phyloP scores from a whole-genome alignment of 2,888 invertebrate genomes.

The Archips crataeganus region DNA sequence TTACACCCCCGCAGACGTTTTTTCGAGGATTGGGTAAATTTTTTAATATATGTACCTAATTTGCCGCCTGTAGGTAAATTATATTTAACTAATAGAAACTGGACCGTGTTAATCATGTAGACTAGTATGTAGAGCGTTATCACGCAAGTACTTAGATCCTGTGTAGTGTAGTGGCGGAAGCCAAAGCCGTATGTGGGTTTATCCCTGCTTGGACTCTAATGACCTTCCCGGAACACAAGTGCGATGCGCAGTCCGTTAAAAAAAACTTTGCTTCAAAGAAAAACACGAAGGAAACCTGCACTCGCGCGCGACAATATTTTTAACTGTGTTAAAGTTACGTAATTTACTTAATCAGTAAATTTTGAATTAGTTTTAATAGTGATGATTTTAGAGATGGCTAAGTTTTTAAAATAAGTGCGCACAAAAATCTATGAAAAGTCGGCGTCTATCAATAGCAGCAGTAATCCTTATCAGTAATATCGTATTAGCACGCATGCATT shows the following conservation, averaged over 20 bases:
- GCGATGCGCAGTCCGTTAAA: neutral
- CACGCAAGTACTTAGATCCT: neutral
- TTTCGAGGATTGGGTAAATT: no score
- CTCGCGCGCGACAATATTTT: neutral
- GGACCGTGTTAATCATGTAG: neutral
- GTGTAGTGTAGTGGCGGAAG: neutral
- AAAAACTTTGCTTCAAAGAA: neutral
- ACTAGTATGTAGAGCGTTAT: neutral
- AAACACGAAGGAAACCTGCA: neutral
- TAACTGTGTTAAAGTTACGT: neutral
- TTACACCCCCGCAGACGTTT: no score
- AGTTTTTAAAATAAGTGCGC: neutral
- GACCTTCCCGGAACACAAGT: neutral
- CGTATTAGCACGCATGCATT: conserved; percentile 6
- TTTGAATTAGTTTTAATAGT: no score
- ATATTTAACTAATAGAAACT: no score
- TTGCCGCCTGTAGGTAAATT: no score
- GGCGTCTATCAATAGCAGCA: neutral
- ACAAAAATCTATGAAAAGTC: neutral
- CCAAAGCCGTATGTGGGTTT: neutral
- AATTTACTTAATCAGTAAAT: no score
- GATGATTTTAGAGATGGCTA: neutral
- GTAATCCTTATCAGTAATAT: conserved; percentile 12
- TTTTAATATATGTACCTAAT: no score
- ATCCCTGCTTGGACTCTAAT: neutral